These are phyloP conservation scores for Eucidaris tribuloides DNA, from an alignment of 35 echinoderm and acorn worm species.

Conservation along the genomic window DNA sequence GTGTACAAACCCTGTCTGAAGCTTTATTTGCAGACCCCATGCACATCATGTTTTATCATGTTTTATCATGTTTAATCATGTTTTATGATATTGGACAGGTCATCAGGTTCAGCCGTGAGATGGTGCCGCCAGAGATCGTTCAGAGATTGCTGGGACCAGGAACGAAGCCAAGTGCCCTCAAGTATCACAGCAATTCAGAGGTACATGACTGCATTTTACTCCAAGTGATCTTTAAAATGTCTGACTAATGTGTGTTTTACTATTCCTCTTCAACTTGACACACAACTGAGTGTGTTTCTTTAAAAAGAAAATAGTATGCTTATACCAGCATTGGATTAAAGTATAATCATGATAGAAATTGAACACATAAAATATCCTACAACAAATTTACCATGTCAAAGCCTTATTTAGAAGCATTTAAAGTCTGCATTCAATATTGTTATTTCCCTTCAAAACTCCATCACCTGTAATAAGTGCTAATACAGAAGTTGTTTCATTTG, in stretches of 20 bases:
- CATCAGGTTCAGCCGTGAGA: neutral
- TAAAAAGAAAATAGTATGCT: neutral
- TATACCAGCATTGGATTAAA: neutral
- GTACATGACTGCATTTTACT: neutral
- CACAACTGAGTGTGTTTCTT: neutral
- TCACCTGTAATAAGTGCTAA: no score
- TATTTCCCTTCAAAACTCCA: neutral
- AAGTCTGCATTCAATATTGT: neutral
- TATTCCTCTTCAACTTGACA: neutral
- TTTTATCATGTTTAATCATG: no score
- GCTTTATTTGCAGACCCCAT: no score
- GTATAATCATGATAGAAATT: neutral
- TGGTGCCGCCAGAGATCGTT: conserved; percentile 5
- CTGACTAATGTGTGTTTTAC: neutral
- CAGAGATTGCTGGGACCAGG: conserved; percentile 11
- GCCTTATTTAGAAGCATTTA: neutral
- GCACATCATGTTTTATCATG: no score
- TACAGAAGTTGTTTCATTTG: no score
- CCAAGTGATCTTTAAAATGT: neutral
- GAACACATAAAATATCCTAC: neutral
- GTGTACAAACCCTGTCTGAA: no score
- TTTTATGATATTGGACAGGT: no score
- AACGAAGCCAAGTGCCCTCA: neutral
- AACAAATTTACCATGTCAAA: neutral
- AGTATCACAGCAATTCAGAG: neutral